Evolutionary conservation across 1,140 invertebrate species (phyloP).

Genomic region (Muscidifurax raptorellus): DNA sequence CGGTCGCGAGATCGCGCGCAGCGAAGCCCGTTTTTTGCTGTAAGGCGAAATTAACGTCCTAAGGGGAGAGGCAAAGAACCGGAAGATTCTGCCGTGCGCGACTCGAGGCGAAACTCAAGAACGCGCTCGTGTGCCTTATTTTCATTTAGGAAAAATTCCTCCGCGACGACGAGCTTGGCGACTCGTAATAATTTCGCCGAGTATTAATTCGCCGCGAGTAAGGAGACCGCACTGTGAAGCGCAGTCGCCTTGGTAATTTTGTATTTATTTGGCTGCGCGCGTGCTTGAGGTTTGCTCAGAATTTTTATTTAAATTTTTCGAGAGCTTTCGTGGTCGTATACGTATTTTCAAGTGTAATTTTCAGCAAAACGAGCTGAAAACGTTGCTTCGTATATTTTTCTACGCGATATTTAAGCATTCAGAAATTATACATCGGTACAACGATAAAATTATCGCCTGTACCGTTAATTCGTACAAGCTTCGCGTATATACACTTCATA

Average conservation of each 20-base stretch:
- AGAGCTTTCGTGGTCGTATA: too few relatives aligned
- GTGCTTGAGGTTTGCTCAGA: too few relatives aligned
- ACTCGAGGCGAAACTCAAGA: neutral
- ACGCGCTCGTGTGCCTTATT: neutral
- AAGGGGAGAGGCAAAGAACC: neutral
- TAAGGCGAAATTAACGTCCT: neutral
- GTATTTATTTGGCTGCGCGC: neutral
- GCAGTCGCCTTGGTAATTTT: neutral
- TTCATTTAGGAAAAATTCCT: neutral
- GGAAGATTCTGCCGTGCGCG: neutral
- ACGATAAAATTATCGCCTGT: neutral
- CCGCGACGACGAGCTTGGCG: neutral
- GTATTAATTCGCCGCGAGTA: neutral
- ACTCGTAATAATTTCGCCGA: neutral
- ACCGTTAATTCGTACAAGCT: neutral
- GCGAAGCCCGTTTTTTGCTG: neutral
- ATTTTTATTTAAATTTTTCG: too few relatives aligned
- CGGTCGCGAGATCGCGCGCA: neutral
- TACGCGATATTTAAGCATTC: too few relatives aligned
- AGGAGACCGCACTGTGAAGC: neutral
- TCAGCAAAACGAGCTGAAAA: neutral
- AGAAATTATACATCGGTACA: neutral
- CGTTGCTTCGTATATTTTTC: too few relatives aligned
- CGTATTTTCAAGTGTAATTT: neutral
- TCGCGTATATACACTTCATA: too few relatives aligned